phyloP scores from a whole-genome alignment of 2,113 vertebrate species.

The Atherinomorus stipes region DNA sequence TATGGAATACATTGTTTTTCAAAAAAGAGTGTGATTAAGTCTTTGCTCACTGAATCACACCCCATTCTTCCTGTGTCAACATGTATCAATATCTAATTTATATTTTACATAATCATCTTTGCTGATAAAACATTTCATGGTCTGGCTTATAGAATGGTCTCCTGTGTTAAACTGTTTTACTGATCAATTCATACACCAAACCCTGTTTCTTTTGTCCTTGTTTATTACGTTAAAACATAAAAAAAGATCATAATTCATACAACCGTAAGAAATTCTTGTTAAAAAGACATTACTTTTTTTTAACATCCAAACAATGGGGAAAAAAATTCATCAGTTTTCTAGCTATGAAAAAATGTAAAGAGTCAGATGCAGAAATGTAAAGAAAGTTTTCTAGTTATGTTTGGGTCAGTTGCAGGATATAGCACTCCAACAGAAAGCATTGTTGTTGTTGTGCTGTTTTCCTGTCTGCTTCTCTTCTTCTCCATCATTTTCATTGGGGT shows the following conservation, averaged over 20 bases:
- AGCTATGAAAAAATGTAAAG: constrained; percentile 4
- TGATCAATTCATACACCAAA: background rate
- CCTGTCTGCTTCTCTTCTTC: constrained; percentile 18
- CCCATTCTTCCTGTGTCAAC: too few species aligned
- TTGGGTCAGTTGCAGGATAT: constrained; percentile 48
- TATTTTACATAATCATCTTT: too few species aligned
- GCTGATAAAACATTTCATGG: too few species aligned
- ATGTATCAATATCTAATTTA: too few species aligned
- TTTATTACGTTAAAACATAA: background rate
- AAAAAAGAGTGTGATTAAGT: too few species aligned
- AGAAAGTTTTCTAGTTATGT: constrained; percentile 23
- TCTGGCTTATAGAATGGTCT: background rate
- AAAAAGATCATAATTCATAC: background rate
- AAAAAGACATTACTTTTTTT: constrained; percentile 10
- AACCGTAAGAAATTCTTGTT: background rate
- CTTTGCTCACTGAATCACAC: too few species aligned
- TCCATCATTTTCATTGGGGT: constrained; percentile 23
- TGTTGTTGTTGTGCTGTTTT: constrained; percentile 39
- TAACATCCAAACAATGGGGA: background rate
- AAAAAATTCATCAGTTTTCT: background rate
- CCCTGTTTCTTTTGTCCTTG: background rate
- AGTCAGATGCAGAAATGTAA: constrained; percentile 11
- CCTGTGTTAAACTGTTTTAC: background rate
- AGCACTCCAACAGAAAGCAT: background rate
- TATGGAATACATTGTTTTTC: too few species aligned